phyloP scores from a whole-genome alignment of 2,113 vertebrate species.

The Tapirus terrestris region DNA sequence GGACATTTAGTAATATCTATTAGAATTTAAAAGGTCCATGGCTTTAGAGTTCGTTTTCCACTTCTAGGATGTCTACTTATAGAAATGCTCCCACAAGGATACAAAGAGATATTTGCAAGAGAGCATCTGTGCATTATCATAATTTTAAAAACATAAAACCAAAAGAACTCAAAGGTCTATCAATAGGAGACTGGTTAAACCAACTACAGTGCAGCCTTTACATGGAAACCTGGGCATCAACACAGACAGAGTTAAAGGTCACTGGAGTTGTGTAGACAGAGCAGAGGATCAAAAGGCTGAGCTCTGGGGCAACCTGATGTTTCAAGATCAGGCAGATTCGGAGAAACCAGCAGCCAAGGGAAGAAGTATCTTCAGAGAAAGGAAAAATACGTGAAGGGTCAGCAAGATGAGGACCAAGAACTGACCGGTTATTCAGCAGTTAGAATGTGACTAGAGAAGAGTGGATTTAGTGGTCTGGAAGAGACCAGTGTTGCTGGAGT shows the following conservation, averaged over 20 bases:
- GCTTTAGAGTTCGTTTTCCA: not conserved
- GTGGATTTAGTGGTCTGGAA: not conserved
- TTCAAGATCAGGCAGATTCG: not conserved
- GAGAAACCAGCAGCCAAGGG: not conserved
- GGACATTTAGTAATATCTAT: not conserved
- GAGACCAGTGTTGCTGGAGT: fast-evolving
- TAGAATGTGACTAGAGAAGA: not conserved
- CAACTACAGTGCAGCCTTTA: not conserved
- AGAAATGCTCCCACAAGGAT: not conserved
- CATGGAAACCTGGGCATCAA: not conserved
- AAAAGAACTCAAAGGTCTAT: not conserved
- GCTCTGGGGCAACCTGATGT: not conserved
- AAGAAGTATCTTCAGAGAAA: not conserved
- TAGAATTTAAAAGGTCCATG: not conserved
- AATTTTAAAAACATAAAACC: not conserved
- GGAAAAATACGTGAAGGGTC: not conserved
- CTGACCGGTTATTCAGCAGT: not conserved
- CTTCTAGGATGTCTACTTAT: not conserved
- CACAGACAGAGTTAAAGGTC: not conserved
- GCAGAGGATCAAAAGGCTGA: not conserved
- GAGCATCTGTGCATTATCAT: not conserved
- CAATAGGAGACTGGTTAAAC: not conserved
- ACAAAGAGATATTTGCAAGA: not conserved
- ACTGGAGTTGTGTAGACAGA: not conserved
- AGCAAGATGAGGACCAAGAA: not conserved